Base-by-base conservation (phyloP, 1,140 invertebrate genomes). In the Sitobion miscanthi region DNA sequence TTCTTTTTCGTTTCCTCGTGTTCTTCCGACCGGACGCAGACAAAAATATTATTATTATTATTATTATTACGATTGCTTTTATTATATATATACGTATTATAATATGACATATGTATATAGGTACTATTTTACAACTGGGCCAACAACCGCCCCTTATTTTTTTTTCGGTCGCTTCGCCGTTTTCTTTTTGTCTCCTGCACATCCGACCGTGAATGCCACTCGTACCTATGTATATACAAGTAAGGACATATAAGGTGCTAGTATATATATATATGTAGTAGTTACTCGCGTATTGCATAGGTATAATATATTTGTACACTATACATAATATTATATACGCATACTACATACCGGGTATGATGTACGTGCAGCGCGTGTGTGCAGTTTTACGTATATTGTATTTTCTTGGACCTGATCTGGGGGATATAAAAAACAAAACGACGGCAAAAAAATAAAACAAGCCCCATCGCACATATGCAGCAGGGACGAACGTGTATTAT, bases 171-270 rank as follows among this genome's bases (percentile, higher is more conserved):
- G 83, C 83, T 38, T 86, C 42, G 30, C 47, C 35, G 87, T 91
- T 91, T 91, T 47, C 62, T 45, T 77, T 77, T 45, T 91, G 62
- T 91, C 69, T 91, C 42, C 57, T 77, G 62, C 30, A 91, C 90
- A 91, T 77, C 90, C 90, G 30, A 91, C 57, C 90, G 57, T 77
- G 5, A 91, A 77, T 20, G 21, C 35, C 2, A 38, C 9, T n/a
- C 4, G n/a, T 17, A 69, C 30, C 8, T 62, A 62, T 30, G 6
- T 6, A 5, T 6, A 5, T 47, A 47, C 3, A 20, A 14, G 62
- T n/a, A 77, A 77, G 30, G 30, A 77, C 62, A 0, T 77, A 23
- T 21, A 52, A 52, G 17, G 49, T 52, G 49, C 49, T 52, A 0
- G 49, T 52, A 52, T 52, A 17, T 52, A 52, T 52, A 52, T 1